phyloP scores from a whole-genome alignment of 2,888 invertebrate genomes.

The Trissoscelio sp. region DNA sequence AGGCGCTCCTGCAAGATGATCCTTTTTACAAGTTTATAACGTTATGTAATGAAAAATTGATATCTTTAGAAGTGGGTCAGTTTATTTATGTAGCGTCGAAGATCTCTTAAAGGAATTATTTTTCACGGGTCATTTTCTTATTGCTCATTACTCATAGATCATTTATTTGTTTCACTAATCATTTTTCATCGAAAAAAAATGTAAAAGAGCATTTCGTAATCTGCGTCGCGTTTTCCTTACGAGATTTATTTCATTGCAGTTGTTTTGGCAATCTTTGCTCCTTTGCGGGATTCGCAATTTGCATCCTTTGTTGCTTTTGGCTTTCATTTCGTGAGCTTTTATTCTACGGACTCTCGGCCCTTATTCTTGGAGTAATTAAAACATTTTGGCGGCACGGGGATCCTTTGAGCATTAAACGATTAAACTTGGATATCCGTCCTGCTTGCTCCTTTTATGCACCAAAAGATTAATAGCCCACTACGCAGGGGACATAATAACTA shows the following conservation, averaged over 20 bases:
- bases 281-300: slow-evolving; percentile 21
- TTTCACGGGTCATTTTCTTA: too few species aligned
- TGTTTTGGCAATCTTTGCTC: slow-evolving; percentile 24
- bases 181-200: too few species aligned
- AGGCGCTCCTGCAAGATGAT: too few species aligned
- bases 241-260: background rate
- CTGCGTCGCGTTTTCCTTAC: too few species aligned
- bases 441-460: slow-evolving; percentile 24
- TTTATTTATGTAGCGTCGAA: too few species aligned
- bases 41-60: too few species aligned
- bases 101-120: too few species aligned
- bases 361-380: slow-evolving; percentile 49
- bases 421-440: slow-evolving; percentile 44
- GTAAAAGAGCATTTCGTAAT: too few species aligned
- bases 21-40: too few species aligned
- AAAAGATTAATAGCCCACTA: slow-evolving; percentile 30
- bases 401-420: slow-evolving; percentile 48
- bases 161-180: too few species aligned
- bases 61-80: too few species aligned
- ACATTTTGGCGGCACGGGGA: slow-evolving; percentile 37
- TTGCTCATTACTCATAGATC: too few species aligned
- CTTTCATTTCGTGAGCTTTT: slow-evolving; percentile 19
- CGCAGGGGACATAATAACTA: background rate
- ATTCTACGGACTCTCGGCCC: background rate
- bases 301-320: slow-evolving; percentile 34